Base-by-base conservation (phyloP, 2,797 vertebrate genomes). In the Pygocentrus nattereri region DNA sequence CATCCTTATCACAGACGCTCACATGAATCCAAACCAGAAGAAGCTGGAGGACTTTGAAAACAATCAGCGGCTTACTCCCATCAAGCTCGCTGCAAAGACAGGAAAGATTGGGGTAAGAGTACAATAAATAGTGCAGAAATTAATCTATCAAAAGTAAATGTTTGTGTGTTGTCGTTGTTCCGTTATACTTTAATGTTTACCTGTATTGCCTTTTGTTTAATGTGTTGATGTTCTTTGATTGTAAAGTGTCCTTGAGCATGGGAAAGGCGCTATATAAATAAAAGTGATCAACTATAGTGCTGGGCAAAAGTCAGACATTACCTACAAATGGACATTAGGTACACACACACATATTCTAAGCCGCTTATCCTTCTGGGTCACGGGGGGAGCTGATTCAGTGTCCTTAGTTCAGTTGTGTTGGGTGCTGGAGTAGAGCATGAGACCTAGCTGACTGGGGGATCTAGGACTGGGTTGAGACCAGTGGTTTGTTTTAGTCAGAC, bases 101-200 rank as follows among this genome's bases (percentile, higher is more conserved):
- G 98, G 98, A 81, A 99, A 97, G 92, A 95, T 96, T 3, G 93
- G 93, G 96, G 97, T 99, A 94, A 89, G 94, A 73, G n/a, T 34
- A 10, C 19, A 38, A n/a, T 68, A 50, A 56, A 18, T 56, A 56
- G 34, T 34, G 15, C 5, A 0, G 3, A 1, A 70, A 81, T 67
- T 4, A 2, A 27, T 8, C 6, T 44, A 34, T 34, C 50, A 18
- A 64, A 64, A 5, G 27, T 38, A 34, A 34, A 34, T 44, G 41
- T 10, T 44, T n/a, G n/a, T n/a, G n/a, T n/a, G n/a, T n/a, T n/a
- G n/a, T n/a, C n/a, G n/a, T n/a, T n/a, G n/a, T n/a, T n/a, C n/a
- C n/a, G n/a, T n/a, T n/a, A n/a, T n/a, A n/a, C n/a, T n/a, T n/a
- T n/a, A n/a, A n/a, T n/a, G n/a, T n/a, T n/a, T n/a, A n/a, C n/a